Percentiles rank a stretch among this genome's conserved stretches.
phyloP scores from a whole-genome alignment of 2,113 vertebrate genomes.

The Scartelaos histophorus region DNA sequence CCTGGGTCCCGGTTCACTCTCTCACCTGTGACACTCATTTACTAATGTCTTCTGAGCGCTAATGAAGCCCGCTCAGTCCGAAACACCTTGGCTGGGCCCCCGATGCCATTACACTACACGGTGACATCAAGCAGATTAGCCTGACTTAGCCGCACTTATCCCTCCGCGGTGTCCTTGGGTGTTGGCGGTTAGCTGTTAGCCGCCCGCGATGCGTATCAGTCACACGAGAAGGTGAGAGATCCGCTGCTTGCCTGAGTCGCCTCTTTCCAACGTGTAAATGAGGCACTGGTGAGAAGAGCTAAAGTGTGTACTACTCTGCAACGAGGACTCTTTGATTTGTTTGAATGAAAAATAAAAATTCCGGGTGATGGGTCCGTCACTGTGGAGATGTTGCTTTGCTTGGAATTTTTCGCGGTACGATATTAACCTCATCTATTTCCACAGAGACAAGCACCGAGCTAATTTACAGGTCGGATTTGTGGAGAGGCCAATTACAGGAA shows the following conservation, averaged over 20 bases:
- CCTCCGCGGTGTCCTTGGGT: constrained; percentile 6
- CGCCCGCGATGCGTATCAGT: constrained; percentile 9
- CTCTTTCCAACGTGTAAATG: constrained; percentile 31
- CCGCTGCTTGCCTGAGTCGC: background rate
- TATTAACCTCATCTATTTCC: too few species aligned
- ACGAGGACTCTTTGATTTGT: too few species aligned
- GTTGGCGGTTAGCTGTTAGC: constrained; percentile 5
- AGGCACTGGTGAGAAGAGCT: constrained; percentile 1
- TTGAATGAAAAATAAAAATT: too few species aligned
- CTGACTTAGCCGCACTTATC: background rate
- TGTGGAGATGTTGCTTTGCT: too few species aligned
- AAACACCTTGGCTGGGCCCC: constrained; percentile 8
- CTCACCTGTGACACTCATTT: constrained; percentile 18
- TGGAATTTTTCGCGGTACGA: too few species aligned
- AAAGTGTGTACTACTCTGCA: too few species aligned
- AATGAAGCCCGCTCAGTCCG: constrained; percentile 17
- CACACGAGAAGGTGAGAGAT: background rate
- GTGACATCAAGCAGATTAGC: constrained; percentile 18
- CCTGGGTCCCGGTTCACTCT: background rate
- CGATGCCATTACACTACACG: constrained; percentile 13
- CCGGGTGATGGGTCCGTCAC: too few species aligned
- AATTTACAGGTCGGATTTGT: too few species aligned
- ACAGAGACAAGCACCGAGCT: too few species aligned
- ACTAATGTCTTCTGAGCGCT: constrained; percentile 16
- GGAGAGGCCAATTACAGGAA: too few species aligned